These are phyloP conservation scores for Papilio polytes DNA, from an alignment of 1,140 invertebrate species.

Conservation along the genomic window DNA sequence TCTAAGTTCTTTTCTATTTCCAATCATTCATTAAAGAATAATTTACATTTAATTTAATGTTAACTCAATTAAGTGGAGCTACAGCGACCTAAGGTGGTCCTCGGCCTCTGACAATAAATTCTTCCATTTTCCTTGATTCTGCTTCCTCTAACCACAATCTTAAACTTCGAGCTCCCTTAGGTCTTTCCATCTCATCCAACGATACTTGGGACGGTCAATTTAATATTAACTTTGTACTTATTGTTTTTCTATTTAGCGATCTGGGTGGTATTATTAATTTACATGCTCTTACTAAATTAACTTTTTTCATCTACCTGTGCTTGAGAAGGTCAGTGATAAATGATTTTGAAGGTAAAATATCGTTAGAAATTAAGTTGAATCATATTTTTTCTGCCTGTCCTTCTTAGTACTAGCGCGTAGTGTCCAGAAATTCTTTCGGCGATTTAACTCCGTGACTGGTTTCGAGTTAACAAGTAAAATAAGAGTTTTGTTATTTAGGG, in stretches of 20 bases:
- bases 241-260: not conserved
- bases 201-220: too few relatives aligned
- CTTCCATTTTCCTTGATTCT: too few relatives aligned
- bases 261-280: constrained; percentile 1
- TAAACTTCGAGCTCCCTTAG: too few relatives aligned
- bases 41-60: too few relatives aligned
- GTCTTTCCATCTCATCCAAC: too few relatives aligned
- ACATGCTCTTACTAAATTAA: constrained; percentile 9
- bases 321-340: constrained; percentile 6
- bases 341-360: constrained; percentile 21
- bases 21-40: too few relatives aligned
- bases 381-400: constrained; percentile 27
- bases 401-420: constrained; percentile 35
- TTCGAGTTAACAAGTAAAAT: constrained; percentile 19
- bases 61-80: too few relatives aligned
- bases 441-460: constrained; percentile 30
- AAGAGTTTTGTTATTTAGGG: constrained; percentile 19
- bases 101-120: too few relatives aligned
- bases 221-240: too few relatives aligned
- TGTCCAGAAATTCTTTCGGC: constrained; percentile 23
- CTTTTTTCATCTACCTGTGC: constrained; percentile 5
- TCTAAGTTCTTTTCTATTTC: not conserved
- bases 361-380: constrained; percentile 15
- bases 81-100: too few relatives aligned
- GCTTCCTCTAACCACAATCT: too few relatives aligned